phyloP scores from a whole-genome alignment of 2,888 invertebrate genomes.

The Chouioia cunea region DNA sequence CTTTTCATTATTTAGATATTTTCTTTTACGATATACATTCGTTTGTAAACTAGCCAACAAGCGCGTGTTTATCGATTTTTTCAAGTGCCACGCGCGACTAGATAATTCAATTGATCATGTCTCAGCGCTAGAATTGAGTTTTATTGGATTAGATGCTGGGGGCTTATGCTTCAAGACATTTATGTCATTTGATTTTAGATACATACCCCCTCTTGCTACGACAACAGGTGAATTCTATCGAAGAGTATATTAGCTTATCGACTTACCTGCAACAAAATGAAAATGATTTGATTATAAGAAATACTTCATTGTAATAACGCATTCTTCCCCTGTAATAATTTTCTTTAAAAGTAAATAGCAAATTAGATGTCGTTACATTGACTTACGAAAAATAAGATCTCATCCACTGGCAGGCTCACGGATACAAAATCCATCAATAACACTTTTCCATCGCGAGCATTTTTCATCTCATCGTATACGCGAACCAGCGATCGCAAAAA shows the following conservation, averaged over 20 bases:
- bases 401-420: no score
- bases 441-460: no score
- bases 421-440: no score
- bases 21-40: conserved; percentile 15
- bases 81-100: background rate
- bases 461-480: no score
- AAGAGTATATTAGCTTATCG: background rate
- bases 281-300: background rate
- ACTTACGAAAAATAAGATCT: no score
- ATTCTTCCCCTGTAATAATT: no score
- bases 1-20: background rate
- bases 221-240: background rate
- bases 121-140: no score
- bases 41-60: no score
- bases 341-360: background rate
- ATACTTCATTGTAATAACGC: background rate
- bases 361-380: background rate
- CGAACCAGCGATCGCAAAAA: background rate
- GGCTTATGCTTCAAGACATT: no score
- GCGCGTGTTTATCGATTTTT: conserved; percentile 13
- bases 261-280: background rate
- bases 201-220: no score
- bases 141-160: no score
- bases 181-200: no score
- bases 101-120: conserved; percentile 18